Evolutionary conservation across 2,888 invertebrate genomes (phyloP), one percentile per base, ranked within the genome.

Genomic region (Blastobasis adustella): DNA sequence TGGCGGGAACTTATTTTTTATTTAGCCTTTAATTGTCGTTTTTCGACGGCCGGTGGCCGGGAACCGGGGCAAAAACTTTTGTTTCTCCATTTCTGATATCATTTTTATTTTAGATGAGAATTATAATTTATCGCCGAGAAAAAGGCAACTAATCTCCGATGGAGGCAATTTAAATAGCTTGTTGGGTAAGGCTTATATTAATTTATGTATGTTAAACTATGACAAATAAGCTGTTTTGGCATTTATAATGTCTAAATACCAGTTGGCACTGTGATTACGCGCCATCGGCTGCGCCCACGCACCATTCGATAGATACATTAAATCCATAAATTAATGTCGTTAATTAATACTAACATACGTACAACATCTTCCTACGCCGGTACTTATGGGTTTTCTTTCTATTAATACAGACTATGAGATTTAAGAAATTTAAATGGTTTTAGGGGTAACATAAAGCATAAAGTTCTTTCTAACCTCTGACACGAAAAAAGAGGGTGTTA

Each of bases 1-100:
- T 76, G 83, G 67, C 73, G 61, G 63, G 68, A 60, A 23, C 58
- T 57, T 65, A 70, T 76, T 77, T 81, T 83, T 75, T 70, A 73
- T 77, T 76, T 78, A 78, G 79, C 79, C 76, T 77, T 86, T 86
- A 84, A 85, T 86, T 85, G 82, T 82, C 79, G 76, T 85, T 85
- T 85, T 82, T 82, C 71, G 69, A 71, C 67, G 70, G 73, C 67
- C 71, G 80, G 78, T 79, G 80, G 81, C 76, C 77, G 47, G 54
- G 66, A 64, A 64, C 56, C 63, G 58, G 65, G 61, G 59, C 69
- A 68, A 74, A 69, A 67, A 58, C 52, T 55, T 62, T 59, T 54
- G 46, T 57, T 57, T 54, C 45, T 53, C 52, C 50, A 47, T 54
- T 58, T 58, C 53, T 42, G 43, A 46, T 52, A 52, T 46, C 43